Evolutionary conservation across 2,113 vertebrate species (phyloP).

Genomic region (Nesogale talazaci): DNA sequence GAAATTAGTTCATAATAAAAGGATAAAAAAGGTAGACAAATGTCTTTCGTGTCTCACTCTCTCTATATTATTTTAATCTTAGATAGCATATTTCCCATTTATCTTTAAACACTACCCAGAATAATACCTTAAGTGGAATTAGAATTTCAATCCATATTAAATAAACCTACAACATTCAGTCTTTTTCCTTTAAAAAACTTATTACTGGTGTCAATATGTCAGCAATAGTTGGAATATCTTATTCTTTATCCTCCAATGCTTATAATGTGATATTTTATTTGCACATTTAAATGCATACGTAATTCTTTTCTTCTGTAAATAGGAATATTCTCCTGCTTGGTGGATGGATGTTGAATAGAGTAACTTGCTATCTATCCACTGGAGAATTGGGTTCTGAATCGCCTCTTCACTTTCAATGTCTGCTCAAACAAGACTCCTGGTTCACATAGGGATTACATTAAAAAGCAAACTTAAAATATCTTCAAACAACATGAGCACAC

Average conservation of each 20-base stretch:
- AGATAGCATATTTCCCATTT: slow-evolving; percentile 1
- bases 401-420: slow-evolving; percentile 50
- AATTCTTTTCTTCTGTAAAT: slow-evolving; percentile 44
- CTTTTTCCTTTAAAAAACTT: neutral
- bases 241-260: slow-evolving; percentile 49
- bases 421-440: slow-evolving; percentile 15
- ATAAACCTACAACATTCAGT: slow-evolving; percentile 17
- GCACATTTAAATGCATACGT: slow-evolving; percentile 35
- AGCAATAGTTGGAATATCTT: slow-evolving; percentile 50
- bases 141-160: slow-evolving; percentile 21
- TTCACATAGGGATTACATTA: slow-evolving; percentile 45
- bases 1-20: slow-evolving; percentile 51
- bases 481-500: slow-evolving; percentile 54
- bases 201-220: slow-evolving; percentile 47
- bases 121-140: slow-evolving; percentile 4
- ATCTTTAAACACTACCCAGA: slow-evolving; percentile 11
- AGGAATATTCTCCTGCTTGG: slow-evolving; percentile 63
- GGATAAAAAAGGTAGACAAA: neutral
- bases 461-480: slow-evolving; percentile 52
- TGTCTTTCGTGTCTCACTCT: neutral
- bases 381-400: slow-evolving; percentile 12
- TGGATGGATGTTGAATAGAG: slow-evolving; percentile 59
- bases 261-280: slow-evolving; percentile 62
- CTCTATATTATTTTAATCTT: slow-evolving; percentile 5
- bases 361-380: slow-evolving; percentile 46